Evolutionary conservation across 1,140 invertebrate species (phyloP).

Genomic region (Mizuhopecten yessoensis): DNA sequence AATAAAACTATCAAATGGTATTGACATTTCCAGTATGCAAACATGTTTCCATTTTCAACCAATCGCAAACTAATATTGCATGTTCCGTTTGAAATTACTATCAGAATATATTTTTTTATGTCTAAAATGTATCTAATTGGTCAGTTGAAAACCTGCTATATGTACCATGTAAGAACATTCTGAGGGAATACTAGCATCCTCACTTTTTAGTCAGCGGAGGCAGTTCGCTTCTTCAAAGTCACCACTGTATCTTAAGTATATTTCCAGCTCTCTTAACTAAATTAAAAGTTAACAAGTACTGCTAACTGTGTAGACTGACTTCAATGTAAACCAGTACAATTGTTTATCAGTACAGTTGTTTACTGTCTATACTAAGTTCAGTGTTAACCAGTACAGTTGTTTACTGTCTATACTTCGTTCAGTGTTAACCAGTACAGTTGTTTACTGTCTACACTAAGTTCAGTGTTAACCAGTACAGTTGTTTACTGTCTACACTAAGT

Average conservation of each 20-base stretch:
- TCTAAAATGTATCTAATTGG: not conserved
- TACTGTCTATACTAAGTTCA: too few relatives aligned
- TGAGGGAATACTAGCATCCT: not conserved
- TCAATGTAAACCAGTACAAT: not conserved
- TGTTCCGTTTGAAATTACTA: not conserved
- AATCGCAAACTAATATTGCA: not conserved
- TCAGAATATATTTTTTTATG: not conserved
- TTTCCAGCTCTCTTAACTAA: too few relatives aligned
- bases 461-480: not conserved
- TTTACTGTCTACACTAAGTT: not conserved
- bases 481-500: too few relatives aligned
- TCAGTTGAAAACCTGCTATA: not conserved
- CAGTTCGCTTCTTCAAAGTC: too few relatives aligned
- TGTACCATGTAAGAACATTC: not conserved
- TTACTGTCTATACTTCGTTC: too few relatives aligned
- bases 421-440: not conserved
- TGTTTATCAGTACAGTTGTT: not conserved
- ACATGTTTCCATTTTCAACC: not conserved
- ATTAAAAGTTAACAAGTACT: too few relatives aligned
- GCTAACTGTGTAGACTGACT: too few relatives aligned
- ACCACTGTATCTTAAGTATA: too few relatives aligned
- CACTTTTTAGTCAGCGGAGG: too few relatives aligned
- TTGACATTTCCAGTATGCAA: not conserved
- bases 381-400: too few relatives aligned
- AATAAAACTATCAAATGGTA: not conserved